Conservation (phyloP, 1,140 invertebrate species). For the Drosophila bipectinata region DNA sequence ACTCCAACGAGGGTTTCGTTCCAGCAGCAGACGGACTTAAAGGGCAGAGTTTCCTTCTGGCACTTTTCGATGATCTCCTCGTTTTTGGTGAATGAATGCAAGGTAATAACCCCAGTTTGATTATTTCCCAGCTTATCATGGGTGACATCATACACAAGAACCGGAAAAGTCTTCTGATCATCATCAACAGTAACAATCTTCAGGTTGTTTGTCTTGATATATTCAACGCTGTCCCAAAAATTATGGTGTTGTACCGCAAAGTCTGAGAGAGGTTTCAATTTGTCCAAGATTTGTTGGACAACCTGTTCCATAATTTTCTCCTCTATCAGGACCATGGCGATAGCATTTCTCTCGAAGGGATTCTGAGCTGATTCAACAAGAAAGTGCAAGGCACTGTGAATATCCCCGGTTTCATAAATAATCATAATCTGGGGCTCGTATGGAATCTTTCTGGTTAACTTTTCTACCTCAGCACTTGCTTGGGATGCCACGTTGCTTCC, state of each 20-base stretch:
- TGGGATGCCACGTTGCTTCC: not conserved
- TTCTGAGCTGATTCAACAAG: constrained; percentile 49
- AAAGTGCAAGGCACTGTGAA: constrained; percentile 60
- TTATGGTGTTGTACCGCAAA: constrained; percentile 4
- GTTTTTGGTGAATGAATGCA: constrained; percentile 52
- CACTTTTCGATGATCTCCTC: constrained; percentile 48
- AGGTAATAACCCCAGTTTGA: constrained; percentile 41
- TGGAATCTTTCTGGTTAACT: too few relatives aligned
- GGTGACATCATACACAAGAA: constrained; percentile 47
- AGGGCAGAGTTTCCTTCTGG: constrained; percentile 31
- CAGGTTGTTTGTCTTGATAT: constrained; percentile 12
- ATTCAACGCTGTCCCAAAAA: constrained; percentile 11
- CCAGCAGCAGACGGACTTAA: constrained; percentile 53
- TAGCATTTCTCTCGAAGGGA: constrained; percentile 29
- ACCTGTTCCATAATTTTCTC: constrained; percentile 45
- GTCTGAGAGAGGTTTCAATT: constrained; percentile 21
- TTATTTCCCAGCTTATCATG: constrained; percentile 33
- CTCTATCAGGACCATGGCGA: constrained; percentile 59
- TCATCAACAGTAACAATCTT: constrained; percentile 25
- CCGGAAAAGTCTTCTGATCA: constrained; percentile 12
- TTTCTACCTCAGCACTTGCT: not conserved
- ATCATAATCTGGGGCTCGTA: constrained; percentile 56
- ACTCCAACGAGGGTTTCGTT: constrained; percentile 50
- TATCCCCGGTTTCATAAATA: constrained; percentile 54
- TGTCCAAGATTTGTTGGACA: constrained; percentile 18